Evolutionary conservation across 2,797 vertebrate genomes (phyloP).

Genomic region (Acrocephalus scirpaceus): DNA sequence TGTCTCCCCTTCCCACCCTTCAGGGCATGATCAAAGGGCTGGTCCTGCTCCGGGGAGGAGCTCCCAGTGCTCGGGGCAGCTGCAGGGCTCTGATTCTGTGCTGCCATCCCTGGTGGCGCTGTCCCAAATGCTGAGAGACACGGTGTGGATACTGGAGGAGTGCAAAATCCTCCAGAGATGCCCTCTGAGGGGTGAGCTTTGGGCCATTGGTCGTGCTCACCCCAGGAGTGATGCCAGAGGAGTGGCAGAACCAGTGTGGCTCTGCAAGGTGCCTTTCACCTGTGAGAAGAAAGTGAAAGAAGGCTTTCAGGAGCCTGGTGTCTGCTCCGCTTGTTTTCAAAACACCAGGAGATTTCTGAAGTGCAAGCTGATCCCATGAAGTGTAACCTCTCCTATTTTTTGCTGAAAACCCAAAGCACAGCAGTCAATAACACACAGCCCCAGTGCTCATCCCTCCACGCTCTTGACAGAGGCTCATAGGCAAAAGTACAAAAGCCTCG

Average conservation of each 20-base stretch:
- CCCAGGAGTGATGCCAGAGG: background rate
- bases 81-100: background rate
- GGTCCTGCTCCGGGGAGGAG: rapidly evolving
- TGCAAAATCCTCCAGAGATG: background rate
- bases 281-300: background rate
- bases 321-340: background rate
- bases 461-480: background rate
- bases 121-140: background rate
- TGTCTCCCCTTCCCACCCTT: background rate
- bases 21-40: background rate
- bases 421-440: background rate
- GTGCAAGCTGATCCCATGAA: background rate
- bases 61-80: rapidly evolving
- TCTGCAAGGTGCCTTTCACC: background rate
- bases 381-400: background rate
- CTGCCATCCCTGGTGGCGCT: background rate
- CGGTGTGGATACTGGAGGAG: rapidly evolving
- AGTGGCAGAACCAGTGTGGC: background rate
- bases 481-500: slow-evolving; percentile 28
- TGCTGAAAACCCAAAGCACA: background rate
- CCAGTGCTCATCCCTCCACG: rapidly evolving
- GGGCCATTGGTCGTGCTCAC: rapidly evolving
- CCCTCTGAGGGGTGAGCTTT: background rate
- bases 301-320: background rate
- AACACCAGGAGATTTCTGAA: background rate